Conservation (phyloP, 2,888 invertebrate species). For the Andricus quercusramuli region DNA sequence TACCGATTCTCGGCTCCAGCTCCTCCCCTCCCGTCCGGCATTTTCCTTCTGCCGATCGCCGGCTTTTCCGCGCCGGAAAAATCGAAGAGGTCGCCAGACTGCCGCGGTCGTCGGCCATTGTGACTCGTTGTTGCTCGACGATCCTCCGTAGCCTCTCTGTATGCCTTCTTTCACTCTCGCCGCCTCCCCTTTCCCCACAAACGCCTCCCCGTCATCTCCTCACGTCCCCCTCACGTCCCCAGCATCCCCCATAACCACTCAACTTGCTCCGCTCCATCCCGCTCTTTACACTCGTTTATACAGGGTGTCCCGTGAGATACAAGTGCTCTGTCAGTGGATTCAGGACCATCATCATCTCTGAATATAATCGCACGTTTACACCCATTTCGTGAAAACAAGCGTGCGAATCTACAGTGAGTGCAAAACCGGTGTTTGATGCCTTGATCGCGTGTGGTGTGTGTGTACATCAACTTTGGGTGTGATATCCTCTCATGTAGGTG, state of each 20-base stretch:
- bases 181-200: background rate
- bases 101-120: constrained; percentile 39
- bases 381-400: constrained; percentile 19
- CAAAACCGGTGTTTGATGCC: constrained; percentile 36
- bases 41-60: background rate
- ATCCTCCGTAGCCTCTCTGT: background rate
- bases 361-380: constrained; percentile 25
- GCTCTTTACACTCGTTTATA: constrained; percentile 36
- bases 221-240: background rate
- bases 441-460: constrained; percentile 13
- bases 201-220: background rate
- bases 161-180: background rate
- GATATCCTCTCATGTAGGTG: background rate
- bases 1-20: background rate
- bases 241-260: background rate
- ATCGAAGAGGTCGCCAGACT: constrained; percentile 41
- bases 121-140: constrained; percentile 22
- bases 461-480: constrained; percentile 10
- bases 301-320: constrained; percentile 29
- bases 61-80: constrained; percentile 36
- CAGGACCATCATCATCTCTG: constrained; percentile 23
- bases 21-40: background rate
- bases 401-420: constrained; percentile 22
- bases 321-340: constrained; percentile 31
- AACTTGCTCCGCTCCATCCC: constrained; percentile 33